Percentiles rank a stretch among this genome's conserved stretches.
These are phyloP conservation scores for Epizoanthus fatuus DNA, from an alignment of 92 coral and sea anemone genomes.

Conservation along the genomic window DNA sequence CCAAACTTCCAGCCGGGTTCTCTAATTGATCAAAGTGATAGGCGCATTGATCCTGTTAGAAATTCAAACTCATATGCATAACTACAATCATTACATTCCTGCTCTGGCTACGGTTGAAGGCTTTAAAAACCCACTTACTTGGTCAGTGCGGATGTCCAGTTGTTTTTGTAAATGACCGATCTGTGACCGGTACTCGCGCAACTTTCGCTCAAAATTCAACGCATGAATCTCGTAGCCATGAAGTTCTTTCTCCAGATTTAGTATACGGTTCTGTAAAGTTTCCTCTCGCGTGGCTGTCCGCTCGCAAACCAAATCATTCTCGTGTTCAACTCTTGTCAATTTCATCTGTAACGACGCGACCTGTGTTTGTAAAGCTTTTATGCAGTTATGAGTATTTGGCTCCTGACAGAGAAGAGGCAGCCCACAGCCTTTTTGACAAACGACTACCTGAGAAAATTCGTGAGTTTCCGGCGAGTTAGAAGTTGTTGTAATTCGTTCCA, in stretches of 20 bases:
- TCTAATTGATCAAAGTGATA: conserved; percentile 78
- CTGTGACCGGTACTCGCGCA: conserved; percentile 96
- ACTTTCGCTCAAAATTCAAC: conserved; percentile 93
- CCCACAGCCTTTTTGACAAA: conserved; percentile 98
- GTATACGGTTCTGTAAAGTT: conserved; percentile 91
- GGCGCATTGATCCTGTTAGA: conserved; percentile 61
- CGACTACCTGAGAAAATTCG: conserved; percentile 87
- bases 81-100: conserved; percentile 54
- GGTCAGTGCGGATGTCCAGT: conserved; percentile 83
- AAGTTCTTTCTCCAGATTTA: conserved; percentile 95
- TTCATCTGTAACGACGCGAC: conserved; percentile 96
- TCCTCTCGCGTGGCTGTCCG: conserved; percentile 93
- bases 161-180: conserved; percentile 87
- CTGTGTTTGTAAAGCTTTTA: conserved; percentile 92
- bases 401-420: conserved; percentile 89
- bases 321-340: conserved; percentile 93
- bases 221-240: conserved; percentile 95
- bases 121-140: conserved; percentile 82
- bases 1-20: conserved; percentile 56
- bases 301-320: conserved; percentile 91
- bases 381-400: conserved; percentile 89
- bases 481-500: conserved; percentile 68
- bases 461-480: conserved; percentile 90
- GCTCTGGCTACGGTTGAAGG: conserved; percentile 45
- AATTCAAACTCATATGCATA: conserved; percentile 40